Percentiles rank a stretch among this genome's conserved stretches.
Conservation (phyloP, 2,113 vertebrate genomes). For the Hypocryptadius cinnamomeus region DNA sequence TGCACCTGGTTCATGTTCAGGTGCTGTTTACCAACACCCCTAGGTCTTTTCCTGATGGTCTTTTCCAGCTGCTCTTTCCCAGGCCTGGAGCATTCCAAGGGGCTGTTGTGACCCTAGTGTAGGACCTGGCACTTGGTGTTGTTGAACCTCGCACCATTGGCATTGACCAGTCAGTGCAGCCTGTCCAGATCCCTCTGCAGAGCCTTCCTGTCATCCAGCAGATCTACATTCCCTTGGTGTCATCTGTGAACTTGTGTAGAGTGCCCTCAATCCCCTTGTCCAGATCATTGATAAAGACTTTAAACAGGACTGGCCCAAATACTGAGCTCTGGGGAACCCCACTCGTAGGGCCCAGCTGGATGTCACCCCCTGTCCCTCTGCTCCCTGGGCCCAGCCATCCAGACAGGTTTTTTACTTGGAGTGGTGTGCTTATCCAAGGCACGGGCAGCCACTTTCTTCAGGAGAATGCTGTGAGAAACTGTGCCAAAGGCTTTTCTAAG, state of each 20-base stretch:
- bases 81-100: background rate
- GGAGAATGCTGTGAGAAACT: background rate
- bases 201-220: background rate
- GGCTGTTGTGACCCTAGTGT: background rate
- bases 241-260: background rate
- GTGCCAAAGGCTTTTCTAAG: background rate
- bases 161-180: background rate
- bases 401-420: background rate
- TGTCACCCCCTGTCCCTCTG: background rate
- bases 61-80: background rate
- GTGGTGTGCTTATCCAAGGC: too few species aligned
- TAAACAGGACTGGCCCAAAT: background rate
- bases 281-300: background rate
- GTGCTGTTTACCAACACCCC: background rate
- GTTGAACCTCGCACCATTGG: background rate
- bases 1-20: background rate
- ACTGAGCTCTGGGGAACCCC: background rate
- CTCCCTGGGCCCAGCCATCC: too few species aligned
- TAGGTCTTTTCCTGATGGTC: background rate
- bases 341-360: background rate
- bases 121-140: background rate
- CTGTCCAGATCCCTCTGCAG: background rate
- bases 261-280: background rate
- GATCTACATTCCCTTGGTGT: background rate
- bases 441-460: background rate